Evolutionary conservation across 53 echinoderm and acorn worm species (phyloP).

Genomic region (Echinarachnius parma): DNA sequence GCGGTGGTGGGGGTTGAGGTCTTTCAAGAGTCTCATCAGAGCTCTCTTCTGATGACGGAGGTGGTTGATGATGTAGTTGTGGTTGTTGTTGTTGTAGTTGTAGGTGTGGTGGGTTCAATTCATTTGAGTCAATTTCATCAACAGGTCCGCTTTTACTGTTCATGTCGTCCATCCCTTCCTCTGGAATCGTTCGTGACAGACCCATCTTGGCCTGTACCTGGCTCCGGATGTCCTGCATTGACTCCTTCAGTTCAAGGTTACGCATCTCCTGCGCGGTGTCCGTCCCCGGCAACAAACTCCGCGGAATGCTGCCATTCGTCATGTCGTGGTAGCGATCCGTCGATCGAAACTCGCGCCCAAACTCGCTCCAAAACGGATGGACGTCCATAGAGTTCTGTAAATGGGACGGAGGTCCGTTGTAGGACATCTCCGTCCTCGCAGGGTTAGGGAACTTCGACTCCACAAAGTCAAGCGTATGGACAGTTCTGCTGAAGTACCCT

Average conservation of each 20-base stretch:
- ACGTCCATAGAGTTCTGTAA: slow-evolving; percentile 82
- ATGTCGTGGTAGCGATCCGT: slow-evolving; percentile 55
- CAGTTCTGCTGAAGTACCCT: slow-evolving; percentile 77
- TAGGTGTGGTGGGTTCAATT: too few relatives aligned
- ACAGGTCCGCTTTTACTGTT: not conserved
- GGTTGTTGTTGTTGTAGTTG: too few relatives aligned
- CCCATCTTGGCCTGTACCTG: slow-evolving; percentile 70
- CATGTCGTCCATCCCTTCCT: slow-evolving; percentile 36
- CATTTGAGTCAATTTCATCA: slow-evolving; percentile 36
- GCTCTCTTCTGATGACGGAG: too few relatives aligned
- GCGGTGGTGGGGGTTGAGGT: not conserved
- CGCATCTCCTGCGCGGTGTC: slow-evolving; percentile 81
- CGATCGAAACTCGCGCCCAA: slow-evolving; percentile 65
- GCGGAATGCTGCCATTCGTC: slow-evolving; percentile 49
- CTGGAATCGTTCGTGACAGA: slow-evolving; percentile 50
- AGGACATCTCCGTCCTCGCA: slow-evolving; percentile 81
- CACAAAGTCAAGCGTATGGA: slow-evolving; percentile 80
- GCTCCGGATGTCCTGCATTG: slow-evolving; percentile 62
- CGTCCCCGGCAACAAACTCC: slow-evolving; percentile 68
- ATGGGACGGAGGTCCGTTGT: slow-evolving; percentile 92
- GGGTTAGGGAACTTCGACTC: slow-evolving; percentile 49
- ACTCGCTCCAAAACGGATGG: slow-evolving; percentile 84
- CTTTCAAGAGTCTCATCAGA: too few relatives aligned
- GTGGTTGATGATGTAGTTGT: too few relatives aligned
- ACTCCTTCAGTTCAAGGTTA: slow-evolving; percentile 76